Percentiles rank a stretch among this genome's conserved stretches.
phyloP scores from a whole-genome alignment of 2,113 vertebrate species.

The Ailuropoda melanoleuca region DNA sequence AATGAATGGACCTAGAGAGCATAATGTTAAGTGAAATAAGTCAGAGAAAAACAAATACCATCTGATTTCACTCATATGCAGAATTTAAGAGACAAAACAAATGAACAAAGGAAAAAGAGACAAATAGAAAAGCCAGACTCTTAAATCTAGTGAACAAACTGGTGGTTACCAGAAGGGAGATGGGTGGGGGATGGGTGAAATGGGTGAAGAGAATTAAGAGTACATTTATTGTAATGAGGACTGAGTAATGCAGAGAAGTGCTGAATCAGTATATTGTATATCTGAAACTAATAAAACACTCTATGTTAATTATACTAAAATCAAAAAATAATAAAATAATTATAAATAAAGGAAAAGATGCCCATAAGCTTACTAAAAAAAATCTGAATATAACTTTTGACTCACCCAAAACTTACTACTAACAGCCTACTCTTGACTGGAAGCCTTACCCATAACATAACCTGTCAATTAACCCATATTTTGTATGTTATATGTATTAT shows the following conservation, averaged over 20 bases:
- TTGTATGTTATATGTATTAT: background rate
- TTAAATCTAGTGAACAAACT: background rate
- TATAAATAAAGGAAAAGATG: background rate
- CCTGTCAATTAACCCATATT: background rate
- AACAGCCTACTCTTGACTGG: background rate
- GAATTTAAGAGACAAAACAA: background rate
- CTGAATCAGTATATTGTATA: background rate
- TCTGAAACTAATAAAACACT: background rate
- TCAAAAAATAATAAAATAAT: background rate
- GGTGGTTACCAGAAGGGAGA: background rate
- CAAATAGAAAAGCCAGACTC: background rate
- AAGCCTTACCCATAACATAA: background rate
- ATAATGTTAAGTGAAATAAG: background rate
- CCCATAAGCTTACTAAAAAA: background rate
- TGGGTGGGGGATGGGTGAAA: background rate
- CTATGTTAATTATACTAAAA: background rate
- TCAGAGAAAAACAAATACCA: background rate
- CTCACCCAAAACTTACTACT: background rate
- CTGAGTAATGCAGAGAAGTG: background rate
- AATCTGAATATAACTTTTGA: background rate
- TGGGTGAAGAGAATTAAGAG: background rate
- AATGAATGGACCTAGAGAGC: background rate
- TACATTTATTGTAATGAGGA: background rate
- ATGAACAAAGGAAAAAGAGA: background rate
- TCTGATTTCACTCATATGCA: background rate